A percentile compares a stretch with the other conserved stretches of the same genome.
These are phyloP conservation scores for Lycaon pictus DNA, from an alignment of 2,113 vertebrate genomes.

Conservation along the genomic window DNA sequence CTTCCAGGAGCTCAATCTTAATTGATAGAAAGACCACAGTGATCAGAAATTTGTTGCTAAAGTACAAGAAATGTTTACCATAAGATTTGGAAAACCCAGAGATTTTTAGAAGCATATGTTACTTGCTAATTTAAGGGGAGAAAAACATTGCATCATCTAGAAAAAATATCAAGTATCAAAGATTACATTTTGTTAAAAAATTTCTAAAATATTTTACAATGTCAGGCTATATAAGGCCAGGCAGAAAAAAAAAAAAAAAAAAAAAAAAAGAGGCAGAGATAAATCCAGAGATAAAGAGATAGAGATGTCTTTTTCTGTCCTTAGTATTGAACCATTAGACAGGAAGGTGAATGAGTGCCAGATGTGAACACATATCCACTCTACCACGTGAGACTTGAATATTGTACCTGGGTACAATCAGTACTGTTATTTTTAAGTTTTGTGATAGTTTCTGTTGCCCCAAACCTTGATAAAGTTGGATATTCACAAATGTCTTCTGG, in stretches of 20 bases:
- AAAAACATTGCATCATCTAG: background rate
- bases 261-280: too few relatives aligned
- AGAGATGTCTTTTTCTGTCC: background rate
- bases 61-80: background rate
- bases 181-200: background rate
- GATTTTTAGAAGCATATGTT: background rate
- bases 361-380: background rate
- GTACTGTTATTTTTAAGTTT: background rate
- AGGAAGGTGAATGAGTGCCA: background rate
- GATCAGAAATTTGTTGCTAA: background rate
- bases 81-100: background rate
- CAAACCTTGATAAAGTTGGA: background rate
- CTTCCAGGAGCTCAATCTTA: background rate
- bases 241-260: background rate
- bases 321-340: background rate
- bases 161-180: background rate
- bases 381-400: background rate
- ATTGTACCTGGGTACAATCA: background rate
- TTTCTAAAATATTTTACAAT: background rate
- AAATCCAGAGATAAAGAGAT: background rate
- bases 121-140: background rate
- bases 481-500: background rate
- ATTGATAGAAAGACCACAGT: background rate
- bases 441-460: background rate
- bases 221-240: background rate